Evolutionary conservation across 2,888 invertebrate species (phyloP).

Genomic region (Agrochola macilenta): DNA sequence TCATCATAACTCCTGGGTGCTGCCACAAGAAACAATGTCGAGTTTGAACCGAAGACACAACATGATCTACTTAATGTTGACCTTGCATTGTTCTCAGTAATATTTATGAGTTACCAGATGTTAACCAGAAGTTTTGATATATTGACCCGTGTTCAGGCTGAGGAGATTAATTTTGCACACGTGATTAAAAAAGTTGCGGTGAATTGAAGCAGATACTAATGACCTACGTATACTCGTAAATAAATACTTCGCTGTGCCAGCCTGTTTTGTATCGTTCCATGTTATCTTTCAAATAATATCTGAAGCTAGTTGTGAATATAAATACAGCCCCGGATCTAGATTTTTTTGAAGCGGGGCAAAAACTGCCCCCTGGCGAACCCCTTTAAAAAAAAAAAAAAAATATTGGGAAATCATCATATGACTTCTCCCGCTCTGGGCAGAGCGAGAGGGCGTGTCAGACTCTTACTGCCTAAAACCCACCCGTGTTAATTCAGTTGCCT

Average conservation of each 20-base stretch:
- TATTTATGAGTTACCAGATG: slow-evolving; percentile 57
- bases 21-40: slow-evolving; percentile 62
- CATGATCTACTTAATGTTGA: slow-evolving; percentile 73
- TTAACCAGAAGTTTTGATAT: slow-evolving; percentile 38
- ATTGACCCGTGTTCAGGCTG: slow-evolving; percentile 13
- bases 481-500: too few relatives aligned
- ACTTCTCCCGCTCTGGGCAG: too few relatives aligned
- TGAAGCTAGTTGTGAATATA: not conserved
- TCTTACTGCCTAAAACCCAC: too few relatives aligned
- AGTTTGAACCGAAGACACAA: slow-evolving; percentile 62
- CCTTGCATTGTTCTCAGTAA: slow-evolving; percentile 80
- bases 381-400: too few relatives aligned
- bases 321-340: too few relatives aligned
- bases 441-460: too few relatives aligned
- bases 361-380: too few relatives aligned
- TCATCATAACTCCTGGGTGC: slow-evolving; percentile 17
- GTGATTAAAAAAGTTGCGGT: slow-evolving; percentile 19
- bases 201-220: not conserved
- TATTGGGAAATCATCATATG: too few relatives aligned
- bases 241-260: not conserved
- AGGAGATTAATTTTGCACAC: slow-evolving; percentile 9
- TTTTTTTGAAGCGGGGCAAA: too few relatives aligned
- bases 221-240: not conserved
- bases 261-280: not conserved
- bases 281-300: not conserved